Conservation (phyloP, 2,888 invertebrate species). For the Eupithecia pulchellata region DNA sequence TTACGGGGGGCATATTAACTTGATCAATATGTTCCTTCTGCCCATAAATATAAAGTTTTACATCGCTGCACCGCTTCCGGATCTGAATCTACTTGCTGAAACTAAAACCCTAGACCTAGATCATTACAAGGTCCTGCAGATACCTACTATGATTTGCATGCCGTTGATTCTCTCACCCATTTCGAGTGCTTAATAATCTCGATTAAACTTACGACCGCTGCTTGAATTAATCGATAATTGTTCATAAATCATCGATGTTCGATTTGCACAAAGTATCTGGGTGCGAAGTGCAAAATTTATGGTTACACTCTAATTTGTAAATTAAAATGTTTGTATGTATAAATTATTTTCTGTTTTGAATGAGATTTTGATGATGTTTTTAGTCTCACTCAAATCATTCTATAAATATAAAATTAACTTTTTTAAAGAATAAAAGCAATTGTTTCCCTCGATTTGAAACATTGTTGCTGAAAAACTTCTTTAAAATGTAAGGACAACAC, state of each 20-base stretch:
- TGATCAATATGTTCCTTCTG: not conserved
- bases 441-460: too few relatives aligned
- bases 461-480: too few relatives aligned
- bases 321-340: conserved; percentile 9
- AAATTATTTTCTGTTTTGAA: not conserved
- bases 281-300: conserved; percentile 83
- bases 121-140: not conserved
- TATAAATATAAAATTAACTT: too few relatives aligned
- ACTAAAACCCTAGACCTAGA: not conserved
- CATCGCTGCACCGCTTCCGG: not conserved
- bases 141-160: conserved; percentile 62
- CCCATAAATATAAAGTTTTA: not conserved
- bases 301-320: conserved; percentile 48
- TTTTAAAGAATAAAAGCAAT: too few relatives aligned
- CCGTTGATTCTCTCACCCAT: conserved; percentile 64
- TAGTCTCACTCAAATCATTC: too few relatives aligned
- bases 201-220: conserved; percentile 83
- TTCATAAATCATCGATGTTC: conserved; percentile 84
- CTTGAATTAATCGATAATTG: conserved; percentile 86
- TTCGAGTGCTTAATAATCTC: conserved; percentile 74
- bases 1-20: too few relatives aligned
- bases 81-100: not conserved
- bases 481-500: too few relatives aligned
- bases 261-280: conserved; percentile 81
- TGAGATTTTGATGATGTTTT: too few relatives aligned